A percentile compares a stretch with the other conserved stretches of the same genome.
Evolutionary conservation across 2,113 vertebrate genomes (phyloP).

Genomic region (Dermatemys mawii): DNA sequence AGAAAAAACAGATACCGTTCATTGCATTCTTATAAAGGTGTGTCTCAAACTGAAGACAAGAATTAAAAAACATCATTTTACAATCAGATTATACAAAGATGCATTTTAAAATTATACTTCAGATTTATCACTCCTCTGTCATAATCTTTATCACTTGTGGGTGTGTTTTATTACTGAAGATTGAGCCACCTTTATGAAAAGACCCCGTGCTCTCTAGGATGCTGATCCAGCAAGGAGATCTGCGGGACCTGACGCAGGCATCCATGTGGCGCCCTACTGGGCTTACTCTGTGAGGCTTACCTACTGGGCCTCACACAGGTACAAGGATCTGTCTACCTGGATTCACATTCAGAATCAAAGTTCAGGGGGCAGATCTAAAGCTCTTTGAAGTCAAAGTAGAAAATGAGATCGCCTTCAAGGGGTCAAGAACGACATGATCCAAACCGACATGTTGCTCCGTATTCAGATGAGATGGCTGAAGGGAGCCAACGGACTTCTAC

Average conservation of each 20-base stretch:
- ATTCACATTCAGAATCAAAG: fast-evolving
- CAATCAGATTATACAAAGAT: not conserved
- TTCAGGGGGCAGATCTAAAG: not conserved
- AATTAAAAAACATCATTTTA: too few species aligned
- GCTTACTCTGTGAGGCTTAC: too few species aligned
- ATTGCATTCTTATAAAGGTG: not conserved
- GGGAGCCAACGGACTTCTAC: not conserved
- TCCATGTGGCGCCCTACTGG: fast-evolving
- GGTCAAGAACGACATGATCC: not conserved
- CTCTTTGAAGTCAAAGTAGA: fast-evolving
- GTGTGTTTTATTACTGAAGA: not conserved
- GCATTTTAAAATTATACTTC: not conserved
- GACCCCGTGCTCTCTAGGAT: not conserved
- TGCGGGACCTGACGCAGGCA: not conserved
- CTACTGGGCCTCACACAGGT: not conserved
- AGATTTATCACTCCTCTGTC: not conserved
- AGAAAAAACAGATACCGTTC: not conserved
- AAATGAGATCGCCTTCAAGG: not conserved
- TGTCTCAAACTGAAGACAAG: not conserved
- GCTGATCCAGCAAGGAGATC: not conserved
- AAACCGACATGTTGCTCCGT: not conserved
- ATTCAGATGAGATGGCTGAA: not conserved
- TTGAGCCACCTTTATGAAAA: not conserved
- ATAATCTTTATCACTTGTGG: fast-evolving
- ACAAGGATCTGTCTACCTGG: fast-evolving